These are phyloP conservation scores for Cecidostiba fungosa DNA, from an alignment of 2,888 invertebrate genomes.

Conservation along the genomic window DNA sequence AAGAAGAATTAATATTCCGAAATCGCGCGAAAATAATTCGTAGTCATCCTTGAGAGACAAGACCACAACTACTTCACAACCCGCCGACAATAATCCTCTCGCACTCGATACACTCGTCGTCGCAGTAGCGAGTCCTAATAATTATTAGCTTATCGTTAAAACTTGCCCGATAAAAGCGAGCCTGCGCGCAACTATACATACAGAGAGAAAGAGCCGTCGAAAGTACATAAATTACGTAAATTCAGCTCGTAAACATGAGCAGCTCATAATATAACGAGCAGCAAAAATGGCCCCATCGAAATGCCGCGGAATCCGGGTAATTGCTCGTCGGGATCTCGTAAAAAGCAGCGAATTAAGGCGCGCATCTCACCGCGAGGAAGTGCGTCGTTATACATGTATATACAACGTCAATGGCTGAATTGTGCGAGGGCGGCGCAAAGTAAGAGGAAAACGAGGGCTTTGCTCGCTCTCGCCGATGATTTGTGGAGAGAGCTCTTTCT, in stretches of 20 bases:
- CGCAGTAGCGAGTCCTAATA: slow-evolving; percentile 7
- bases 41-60: not conserved
- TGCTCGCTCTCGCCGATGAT: slow-evolving; percentile 25
- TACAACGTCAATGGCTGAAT: slow-evolving; percentile 39
- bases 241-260: slow-evolving; percentile 43
- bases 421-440: slow-evolving; percentile 30
- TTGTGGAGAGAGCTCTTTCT: slow-evolving; percentile 12
- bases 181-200: not conserved
- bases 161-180: slow-evolving; percentile 11
- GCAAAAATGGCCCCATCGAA: slow-evolving; percentile 24
- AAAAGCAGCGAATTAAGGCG: not conserved
- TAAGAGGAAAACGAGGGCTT: slow-evolving; percentile 1
- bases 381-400: slow-evolving; percentile 26
- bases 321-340: slow-evolving; percentile 11
- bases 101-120: not conserved
- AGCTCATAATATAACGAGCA: slow-evolving; percentile 12
- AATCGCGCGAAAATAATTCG: slow-evolving; percentile 8
- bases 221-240: slow-evolving; percentile 40
- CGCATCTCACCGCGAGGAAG: slow-evolving; percentile 17
- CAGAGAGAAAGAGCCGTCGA: not conserved
- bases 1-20: slow-evolving; percentile 22
- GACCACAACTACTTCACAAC: not conserved
- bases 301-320: slow-evolving; percentile 29
- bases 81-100: not conserved
- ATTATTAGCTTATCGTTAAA: slow-evolving; percentile 57